phyloP scores from a whole-genome alignment of 2,797 vertebrate species.

The Eulemur coronatus region DNA sequence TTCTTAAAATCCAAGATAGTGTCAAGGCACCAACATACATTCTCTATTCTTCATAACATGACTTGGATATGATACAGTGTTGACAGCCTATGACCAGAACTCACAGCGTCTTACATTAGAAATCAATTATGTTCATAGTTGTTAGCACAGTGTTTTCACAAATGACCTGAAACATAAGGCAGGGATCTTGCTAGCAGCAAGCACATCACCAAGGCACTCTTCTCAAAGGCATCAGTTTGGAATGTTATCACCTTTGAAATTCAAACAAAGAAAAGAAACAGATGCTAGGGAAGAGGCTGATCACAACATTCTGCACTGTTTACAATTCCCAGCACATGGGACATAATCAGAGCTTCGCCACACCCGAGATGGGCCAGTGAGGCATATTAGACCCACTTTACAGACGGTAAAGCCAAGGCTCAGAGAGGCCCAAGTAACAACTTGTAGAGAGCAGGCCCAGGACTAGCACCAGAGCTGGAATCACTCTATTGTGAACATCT shows the following conservation, averaged over 20 bases:
- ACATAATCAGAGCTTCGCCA: neutral
- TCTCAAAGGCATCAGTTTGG: neutral
- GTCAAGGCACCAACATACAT: neutral
- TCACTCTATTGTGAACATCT: neutral
- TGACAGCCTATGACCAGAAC: neutral
- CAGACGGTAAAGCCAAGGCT: neutral
- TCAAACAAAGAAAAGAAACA: neutral
- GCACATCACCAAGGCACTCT: neutral
- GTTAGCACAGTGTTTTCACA: neutral
- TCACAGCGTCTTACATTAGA: neutral
- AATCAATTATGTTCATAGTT: neutral
- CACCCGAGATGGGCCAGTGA: neutral
- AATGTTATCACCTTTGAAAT: neutral
- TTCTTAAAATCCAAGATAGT: constrained; percentile 13
- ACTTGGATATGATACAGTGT: neutral
- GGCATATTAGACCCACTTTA: neutral
- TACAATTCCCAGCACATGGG: neutral
- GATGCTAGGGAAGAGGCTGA: neutral
- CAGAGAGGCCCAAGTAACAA: neutral
- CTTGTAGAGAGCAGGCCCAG: neutral
- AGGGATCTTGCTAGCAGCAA: neutral
- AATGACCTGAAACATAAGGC: neutral
- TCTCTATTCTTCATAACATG: neutral
- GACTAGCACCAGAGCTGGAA: neutral
- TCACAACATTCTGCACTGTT: neutral